Evolutionary conservation across 53 echinoderm and acorn worm genomes (phyloP), one percentile per base, ranked within the genome.

Genomic region (Crossaster papposus): DNA sequence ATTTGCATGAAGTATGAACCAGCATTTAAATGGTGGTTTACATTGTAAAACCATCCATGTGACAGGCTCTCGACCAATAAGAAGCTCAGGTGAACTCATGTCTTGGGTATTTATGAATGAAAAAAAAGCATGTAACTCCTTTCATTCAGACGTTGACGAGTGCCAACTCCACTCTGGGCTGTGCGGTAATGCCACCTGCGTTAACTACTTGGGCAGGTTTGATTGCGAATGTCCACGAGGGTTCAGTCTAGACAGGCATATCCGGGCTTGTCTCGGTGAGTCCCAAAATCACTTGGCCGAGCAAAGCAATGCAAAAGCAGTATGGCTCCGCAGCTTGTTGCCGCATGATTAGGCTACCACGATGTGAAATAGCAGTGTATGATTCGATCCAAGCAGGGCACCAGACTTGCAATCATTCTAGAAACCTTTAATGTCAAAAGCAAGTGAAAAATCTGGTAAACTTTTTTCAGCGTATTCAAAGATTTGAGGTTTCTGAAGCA

Each of bases 181-280:
- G 65, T 95, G 95, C 65, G 94, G 95, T 68, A 95, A 95, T 54
- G 95, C 93, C 51, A 95, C 95, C 51, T 95, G 95, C 81, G 83
- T 95, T 70, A 93, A 95, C 85, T 82, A 89, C 51, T 50, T 76
- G 62, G 89, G 82, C 79, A 82, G 76, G 30, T 92, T 89, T 83
- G 83, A 89, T 44, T 92, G 92, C 33, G 50, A 81, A 72, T 92
- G 92, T 30, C 70, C 92, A 30, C 74, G 73, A 17, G 89, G 89
- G 20, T 89, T 81, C 54, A 30, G 36, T 22, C 81, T 82, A 13
- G 70, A 88, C 76, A 88, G 81, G 53, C 32, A 28, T 20, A 7
- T 55, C 14, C 71, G 88, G 22, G 88, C 82, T 36, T 92, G 92
- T 65, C 38, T 89, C 51, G 89, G 88, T 89, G 88, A 92, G 81